phyloP scores from a whole-genome alignment of 1,140 invertebrate genomes.

The Schlechtendalia chinensis region DNA sequence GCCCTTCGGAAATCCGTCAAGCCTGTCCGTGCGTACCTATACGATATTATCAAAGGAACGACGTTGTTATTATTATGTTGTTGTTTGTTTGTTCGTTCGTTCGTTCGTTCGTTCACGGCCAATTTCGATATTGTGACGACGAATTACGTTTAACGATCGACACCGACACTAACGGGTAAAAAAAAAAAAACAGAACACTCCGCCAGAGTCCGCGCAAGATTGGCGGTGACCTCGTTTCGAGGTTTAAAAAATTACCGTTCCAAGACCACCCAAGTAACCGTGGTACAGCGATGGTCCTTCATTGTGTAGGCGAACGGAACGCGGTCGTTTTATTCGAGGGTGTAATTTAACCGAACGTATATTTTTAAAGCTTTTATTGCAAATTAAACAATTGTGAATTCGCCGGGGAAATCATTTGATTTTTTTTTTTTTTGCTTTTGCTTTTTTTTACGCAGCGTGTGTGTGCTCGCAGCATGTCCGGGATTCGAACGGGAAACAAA shows the following conservation, averaged over 20 bases:
- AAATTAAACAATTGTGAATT: conserved; percentile 32
- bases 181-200: too few relatives aligned
- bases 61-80: too few relatives aligned
- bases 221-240: too few relatives aligned
- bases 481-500: conserved; percentile 10
- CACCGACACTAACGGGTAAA: too few relatives aligned
- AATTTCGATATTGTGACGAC: conserved; percentile 11
- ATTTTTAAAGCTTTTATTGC: conserved; percentile 29
- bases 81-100: too few relatives aligned
- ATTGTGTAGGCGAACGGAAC: background rate
- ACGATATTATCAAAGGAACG: background rate
- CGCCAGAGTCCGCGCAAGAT: too few relatives aligned
- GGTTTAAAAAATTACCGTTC: too few relatives aligned
- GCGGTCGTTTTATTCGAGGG: background rate
- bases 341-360: conserved; percentile 20
- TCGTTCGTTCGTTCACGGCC: conserved; percentile 2
- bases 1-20: conserved; percentile 32
- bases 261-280: conserved; percentile 20
- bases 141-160: background rate
- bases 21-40: conserved; percentile 6
- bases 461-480: conserved; percentile 11
- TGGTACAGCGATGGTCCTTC: background rate
- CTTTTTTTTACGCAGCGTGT: conserved; percentile 18
- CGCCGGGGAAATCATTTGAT: conserved; percentile 22
- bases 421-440: too few relatives aligned